Percentiles rank a stretch among this genome's conserved stretches.
phyloP scores from a whole-genome alignment of 2,888 invertebrate species.

The Drosophila siamana region DNA sequence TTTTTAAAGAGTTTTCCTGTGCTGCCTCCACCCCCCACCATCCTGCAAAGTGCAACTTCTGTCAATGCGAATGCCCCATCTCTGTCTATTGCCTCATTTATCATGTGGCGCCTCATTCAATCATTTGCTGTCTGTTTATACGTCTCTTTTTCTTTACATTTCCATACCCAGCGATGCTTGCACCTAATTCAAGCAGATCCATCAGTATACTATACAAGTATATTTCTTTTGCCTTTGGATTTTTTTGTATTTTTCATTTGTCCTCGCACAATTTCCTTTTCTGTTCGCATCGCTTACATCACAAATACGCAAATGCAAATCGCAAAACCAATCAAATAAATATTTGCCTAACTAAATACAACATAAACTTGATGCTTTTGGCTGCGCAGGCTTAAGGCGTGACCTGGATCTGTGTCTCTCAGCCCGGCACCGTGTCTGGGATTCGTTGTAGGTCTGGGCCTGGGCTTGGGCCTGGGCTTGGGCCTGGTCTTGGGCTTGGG shows the following conservation, averaged over 20 bases:
- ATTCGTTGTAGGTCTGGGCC: not conserved
- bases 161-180: conserved; percentile 24
- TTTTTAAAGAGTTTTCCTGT: conserved; percentile 36
- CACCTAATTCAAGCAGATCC: conserved; percentile 33
- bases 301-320: conserved; percentile 62
- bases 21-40: conserved; percentile 39
- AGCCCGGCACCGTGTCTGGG: not conserved
- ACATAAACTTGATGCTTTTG: conserved; percentile 51
- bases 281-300: conserved; percentile 54
- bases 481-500: conserved; percentile 23
- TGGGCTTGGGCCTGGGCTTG: conserved; percentile 14
- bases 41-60: conserved; percentile 14
- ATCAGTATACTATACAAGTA: conserved; percentile 28
- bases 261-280: conserved; percentile 73
- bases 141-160: conserved; percentile 32
- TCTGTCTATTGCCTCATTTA: conserved; percentile 24
- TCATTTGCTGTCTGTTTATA: conserved; percentile 26
- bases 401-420: conserved; percentile 12
- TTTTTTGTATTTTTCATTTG: conserved; percentile 26
- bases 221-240: conserved; percentile 5
- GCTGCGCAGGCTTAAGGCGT: conserved; percentile 22
- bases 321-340: conserved; percentile 79
- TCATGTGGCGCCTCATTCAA: conserved; percentile 44
- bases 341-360: conserved; percentile 80
- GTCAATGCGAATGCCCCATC: not conserved